Conservation (phyloP, 2,888 invertebrate species). For the Ophion ellenae region DNA sequence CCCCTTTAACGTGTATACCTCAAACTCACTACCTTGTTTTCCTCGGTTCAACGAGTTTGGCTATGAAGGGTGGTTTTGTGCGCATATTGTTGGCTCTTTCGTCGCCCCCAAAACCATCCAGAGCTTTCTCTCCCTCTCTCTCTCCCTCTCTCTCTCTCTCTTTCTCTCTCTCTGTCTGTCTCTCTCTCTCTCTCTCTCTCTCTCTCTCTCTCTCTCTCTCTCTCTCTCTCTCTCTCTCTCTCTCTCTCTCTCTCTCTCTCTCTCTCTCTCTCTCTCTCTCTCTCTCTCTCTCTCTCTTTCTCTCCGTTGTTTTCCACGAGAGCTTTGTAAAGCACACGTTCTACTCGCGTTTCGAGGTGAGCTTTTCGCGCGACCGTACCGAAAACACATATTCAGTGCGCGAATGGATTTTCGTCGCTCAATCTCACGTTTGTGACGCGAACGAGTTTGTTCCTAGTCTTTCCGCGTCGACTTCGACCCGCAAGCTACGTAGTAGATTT, state of each 20-base stretch:
- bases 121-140: not conserved
- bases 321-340: slow-evolving; percentile 15
- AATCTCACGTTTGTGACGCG: slow-evolving; percentile 22
- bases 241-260: not conserved
- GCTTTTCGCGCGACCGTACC: slow-evolving; percentile 39
- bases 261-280: slow-evolving; percentile 31
- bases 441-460: slow-evolving; percentile 18
- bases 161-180: no score
- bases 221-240: slow-evolving; percentile 24
- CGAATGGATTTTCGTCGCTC: slow-evolving; percentile 56
- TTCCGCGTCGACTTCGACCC: slow-evolving; percentile 18
- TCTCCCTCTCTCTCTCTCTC: slow-evolving; percentile 7
- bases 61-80: slow-evolving; percentile 50
- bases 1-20: slow-evolving; percentile 23
- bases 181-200: slow-evolving; percentile 2
- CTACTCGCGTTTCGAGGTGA: slow-evolving; percentile 7
- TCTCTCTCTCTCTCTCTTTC: not conserved
- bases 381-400: slow-evolving; percentile 13
- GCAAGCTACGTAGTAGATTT: not conserved
- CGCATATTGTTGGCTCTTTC: slow-evolving; percentile 44
- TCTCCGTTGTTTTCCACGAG: slow-evolving; percentile 33
- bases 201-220: not conserved
- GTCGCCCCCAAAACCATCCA: slow-evolving; percentile 20
- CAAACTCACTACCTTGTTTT: slow-evolving; percentile 44
- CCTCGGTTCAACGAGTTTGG: slow-evolving; percentile 42